Evolutionary conservation across 2,888 invertebrate species (phyloP).

Genomic region (Morpho helenor): DNA sequence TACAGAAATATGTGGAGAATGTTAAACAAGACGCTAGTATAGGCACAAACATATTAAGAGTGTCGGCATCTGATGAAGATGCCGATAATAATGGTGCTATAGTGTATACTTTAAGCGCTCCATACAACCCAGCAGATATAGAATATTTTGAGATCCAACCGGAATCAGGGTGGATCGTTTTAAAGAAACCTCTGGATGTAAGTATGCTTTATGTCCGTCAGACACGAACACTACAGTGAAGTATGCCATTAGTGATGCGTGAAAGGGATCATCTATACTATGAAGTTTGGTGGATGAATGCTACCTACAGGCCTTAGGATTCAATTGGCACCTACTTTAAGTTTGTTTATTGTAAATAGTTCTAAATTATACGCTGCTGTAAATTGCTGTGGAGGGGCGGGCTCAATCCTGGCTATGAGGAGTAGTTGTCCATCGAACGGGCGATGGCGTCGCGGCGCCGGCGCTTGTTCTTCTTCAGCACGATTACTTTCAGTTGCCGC

Average conservation of each 20-base stretch:
- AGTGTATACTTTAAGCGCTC: conserved; percentile 93
- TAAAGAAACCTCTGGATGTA: conserved; percentile 97
- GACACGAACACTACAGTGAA: conserved; percentile 38
- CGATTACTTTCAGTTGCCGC: conserved; percentile 86
- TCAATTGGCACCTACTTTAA: conserved; percentile 76
- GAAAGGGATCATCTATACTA: conserved; percentile 72
- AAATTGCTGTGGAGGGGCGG: conserved; percentile 69
- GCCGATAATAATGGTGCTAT: conserved; percentile 98
- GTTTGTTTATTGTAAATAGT: conserved; percentile 75
- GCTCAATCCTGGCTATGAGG: conserved; percentile 74
- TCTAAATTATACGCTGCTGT: conserved; percentile 72
- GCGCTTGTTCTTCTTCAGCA: conserved; percentile 85
- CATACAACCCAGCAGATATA: conserved; percentile 92
- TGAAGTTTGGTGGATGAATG: conserved; percentile 78
- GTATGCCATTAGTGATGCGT: conserved; percentile 63
- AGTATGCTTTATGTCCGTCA: conserved; percentile 77
- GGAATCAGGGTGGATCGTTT: conserved; percentile 97
- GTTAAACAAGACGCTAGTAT: conserved; percentile 98
- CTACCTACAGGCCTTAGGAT: conserved; percentile 78
- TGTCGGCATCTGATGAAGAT: conserved; percentile 98
- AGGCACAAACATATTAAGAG: conserved; percentile 95
- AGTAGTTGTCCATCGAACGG: conserved; percentile 62
- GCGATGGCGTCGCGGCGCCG: conserved; percentile 48
- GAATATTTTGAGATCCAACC: conserved; percentile 98
- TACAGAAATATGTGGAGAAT: conserved; percentile 97